phyloP scores from a whole-genome alignment of 2,888 invertebrate species.

The Pinctada fucata region DNA sequence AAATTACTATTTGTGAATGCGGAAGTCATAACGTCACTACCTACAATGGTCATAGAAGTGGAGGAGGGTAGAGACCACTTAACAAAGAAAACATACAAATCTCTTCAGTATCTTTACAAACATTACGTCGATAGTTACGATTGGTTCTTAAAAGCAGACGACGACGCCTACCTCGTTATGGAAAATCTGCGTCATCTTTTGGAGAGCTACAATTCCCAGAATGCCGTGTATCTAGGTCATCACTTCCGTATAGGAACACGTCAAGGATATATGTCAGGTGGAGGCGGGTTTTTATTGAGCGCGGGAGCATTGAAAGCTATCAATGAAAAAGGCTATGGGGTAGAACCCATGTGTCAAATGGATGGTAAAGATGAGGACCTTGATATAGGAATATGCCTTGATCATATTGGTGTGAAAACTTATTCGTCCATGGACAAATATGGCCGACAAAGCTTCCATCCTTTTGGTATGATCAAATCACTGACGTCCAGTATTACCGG shows the following conservation, averaged over 20 bases:
- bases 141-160: conserved; percentile 98
- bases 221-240: conserved; percentile 87
- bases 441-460: conserved; percentile 63
- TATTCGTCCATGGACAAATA: conserved; percentile 59
- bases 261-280: conserved; percentile 78
- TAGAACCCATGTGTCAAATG: conserved; percentile 26
- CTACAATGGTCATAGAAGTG: conserved; percentile 86
- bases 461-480: conserved; percentile 45
- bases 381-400: conserved; percentile 64
- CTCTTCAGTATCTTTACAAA: conserved; percentile 90
- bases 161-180: conserved; percentile 96
- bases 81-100: conserved; percentile 97
- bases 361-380: conserved; percentile 66
- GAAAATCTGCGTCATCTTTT: conserved; percentile 86
- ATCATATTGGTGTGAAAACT: conserved; percentile 54
- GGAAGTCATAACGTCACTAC: conserved; percentile 80
- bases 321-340: conserved; percentile 80
- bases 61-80: conserved; percentile 91
- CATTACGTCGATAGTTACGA: conserved; percentile 89
- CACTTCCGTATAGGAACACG: conserved; percentile 51
- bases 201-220: conserved; percentile 80
- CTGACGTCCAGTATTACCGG: not conserved
- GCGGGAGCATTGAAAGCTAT: conserved; percentile 86
- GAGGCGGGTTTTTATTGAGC: conserved; percentile 91
- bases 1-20: conserved; percentile 74